phyloP scores from a whole-genome alignment of 2,888 invertebrate species.

The Lobophora halterata region DNA sequence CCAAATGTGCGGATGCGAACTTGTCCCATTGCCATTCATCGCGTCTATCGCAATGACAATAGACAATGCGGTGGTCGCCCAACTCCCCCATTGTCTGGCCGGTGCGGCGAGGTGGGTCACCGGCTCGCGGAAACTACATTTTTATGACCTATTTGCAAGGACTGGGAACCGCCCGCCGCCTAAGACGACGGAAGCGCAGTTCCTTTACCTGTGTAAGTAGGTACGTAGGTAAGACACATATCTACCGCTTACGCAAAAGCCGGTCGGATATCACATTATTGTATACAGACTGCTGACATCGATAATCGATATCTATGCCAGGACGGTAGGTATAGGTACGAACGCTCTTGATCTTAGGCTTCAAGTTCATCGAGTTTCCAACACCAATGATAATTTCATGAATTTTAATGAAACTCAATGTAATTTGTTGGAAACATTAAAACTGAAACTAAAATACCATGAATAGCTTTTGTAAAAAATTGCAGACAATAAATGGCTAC shows the following conservation, averaged over 20 bases:
- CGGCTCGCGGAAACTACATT: conserved; percentile 54
- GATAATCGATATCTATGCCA: no score
- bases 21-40: conserved; percentile 75
- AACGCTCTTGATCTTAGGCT: conserved; percentile 29
- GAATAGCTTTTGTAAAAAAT: no score
- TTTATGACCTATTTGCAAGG: conserved; percentile 53
- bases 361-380: conserved; percentile 26
- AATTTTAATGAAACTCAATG: conserved; percentile 1
- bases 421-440: no score
- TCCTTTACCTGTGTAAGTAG: conserved; percentile 36
- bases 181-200: conserved; percentile 37
- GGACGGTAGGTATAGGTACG: conserved; percentile 13
- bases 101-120: conserved; percentile 37
- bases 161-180: conserved; percentile 56
- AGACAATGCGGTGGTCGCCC: conserved; percentile 61
- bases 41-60: conserved; percentile 58
- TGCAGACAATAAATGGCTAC: neutral
- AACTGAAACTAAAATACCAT: no score
- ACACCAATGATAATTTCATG: conserved; percentile 17
- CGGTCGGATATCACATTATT: conserved; percentile 21
- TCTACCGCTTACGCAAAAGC: conserved; percentile 28
- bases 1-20: conserved; percentile 53
- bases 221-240: no score
- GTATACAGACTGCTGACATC: conserved; percentile 15
- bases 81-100: conserved; percentile 60